Base-by-base conservation (phyloP, 2,797 vertebrate species). In the Epinephelus coioides region DNA sequence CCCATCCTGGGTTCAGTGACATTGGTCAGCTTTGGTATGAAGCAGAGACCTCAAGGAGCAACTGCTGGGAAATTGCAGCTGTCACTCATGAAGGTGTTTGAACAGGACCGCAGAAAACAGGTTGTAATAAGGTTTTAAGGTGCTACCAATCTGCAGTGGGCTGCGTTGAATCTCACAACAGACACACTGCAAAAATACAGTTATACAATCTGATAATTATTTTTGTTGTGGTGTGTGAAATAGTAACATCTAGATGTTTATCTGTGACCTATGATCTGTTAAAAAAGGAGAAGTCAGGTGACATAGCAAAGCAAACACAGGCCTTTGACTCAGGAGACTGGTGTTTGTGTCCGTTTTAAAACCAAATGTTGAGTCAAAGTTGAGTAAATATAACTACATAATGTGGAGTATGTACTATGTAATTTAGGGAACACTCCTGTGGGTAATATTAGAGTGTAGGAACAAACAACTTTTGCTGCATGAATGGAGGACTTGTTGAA, bases 1-100 rank as follows among this genome's bases (percentile, higher is more conserved):
- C 59, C 23, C 63, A 77, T 12, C n/a, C 66, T 65, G 66, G 18
- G 57, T 23, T 56, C 25, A 46, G 10, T 64, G 38, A 34, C 19
- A 51, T 43, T 15, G 11, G n/a, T 46, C 14, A 21, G 57, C 44
- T 51, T 57, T 43, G 44, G 67, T 21, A 78, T 57, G 38, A 60
- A 47, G 44, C 40, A 54, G 10, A 61, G 19, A 70, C 66, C 51
- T 56, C 51, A 4, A 30, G 59, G 65, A 60, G 30, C 18, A 46
- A n/a, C 23, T 27, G 23, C 1, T 67, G 64, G 60, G 34, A 47
- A 21, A 65, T 13, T 65, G 19, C 6, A 47, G 14, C 47, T 27
- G 23, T 46, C 60, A 11, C 40, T 30, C 14, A 17, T 40, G 50
- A 25, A 34, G 17, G n/a, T n/a, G 10, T n/a, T 47, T 56, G 23